These are phyloP conservation scores for Gryllus bimaculatus DNA, from an alignment of 1,140 invertebrate species.

Conservation along the genomic window DNA sequence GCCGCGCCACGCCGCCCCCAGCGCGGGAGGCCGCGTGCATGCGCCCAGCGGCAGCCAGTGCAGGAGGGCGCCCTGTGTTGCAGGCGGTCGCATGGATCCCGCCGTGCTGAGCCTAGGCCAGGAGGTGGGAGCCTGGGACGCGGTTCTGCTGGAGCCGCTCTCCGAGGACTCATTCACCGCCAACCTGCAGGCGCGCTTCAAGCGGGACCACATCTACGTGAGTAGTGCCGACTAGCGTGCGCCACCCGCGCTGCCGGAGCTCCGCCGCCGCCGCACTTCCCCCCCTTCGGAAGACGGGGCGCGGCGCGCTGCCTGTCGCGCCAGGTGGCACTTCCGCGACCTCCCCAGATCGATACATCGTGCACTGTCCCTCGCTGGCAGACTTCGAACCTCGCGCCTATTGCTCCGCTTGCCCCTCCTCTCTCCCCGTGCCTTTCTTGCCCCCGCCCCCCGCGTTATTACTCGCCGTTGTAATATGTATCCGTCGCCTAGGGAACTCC, in stretches of 20 bases:
- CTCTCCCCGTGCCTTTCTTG: neutral
- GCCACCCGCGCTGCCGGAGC: no score
- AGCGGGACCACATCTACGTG: conserved; percentile 69
- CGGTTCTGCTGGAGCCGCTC: conserved; percentile 61
- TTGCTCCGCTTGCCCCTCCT: neutral
- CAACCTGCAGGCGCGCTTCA: conserved; percentile 65
- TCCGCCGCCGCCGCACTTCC: no score
- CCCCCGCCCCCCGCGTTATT: no score
- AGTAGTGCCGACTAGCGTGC: conserved; percentile 29
- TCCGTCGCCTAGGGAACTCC: no score
- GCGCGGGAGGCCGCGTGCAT: neutral
- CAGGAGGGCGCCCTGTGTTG: neutral
- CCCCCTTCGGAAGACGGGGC: no score
- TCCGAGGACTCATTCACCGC: conserved; percentile 64
- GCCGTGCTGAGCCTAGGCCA: conserved; percentile 34
- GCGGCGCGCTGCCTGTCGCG: no score
- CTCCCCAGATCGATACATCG: neutral
- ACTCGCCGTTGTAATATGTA: no score
- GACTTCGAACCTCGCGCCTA: neutral
- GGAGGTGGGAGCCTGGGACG: conserved; percentile 63
- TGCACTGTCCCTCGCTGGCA: no score
- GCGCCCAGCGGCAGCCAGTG: neutral
- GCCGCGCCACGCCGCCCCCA: neutral
- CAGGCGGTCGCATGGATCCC: conserved; percentile 18
- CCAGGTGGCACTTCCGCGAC: neutral